Base-by-base conservation (phyloP, 1,140 invertebrate genomes). In the Drosophila repleta region DNA sequence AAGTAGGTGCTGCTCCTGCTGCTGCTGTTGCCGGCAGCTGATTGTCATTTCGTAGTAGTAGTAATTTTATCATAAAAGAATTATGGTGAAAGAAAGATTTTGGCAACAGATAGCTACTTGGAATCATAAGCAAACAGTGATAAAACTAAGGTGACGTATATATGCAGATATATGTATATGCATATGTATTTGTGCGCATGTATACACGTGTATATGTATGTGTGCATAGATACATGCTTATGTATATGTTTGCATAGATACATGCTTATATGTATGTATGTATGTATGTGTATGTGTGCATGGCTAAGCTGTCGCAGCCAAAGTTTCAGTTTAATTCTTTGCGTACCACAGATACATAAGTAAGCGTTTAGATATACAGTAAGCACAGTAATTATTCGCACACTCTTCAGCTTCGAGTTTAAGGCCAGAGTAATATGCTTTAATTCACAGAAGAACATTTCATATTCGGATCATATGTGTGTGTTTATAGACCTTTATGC, bases 21-120 rank as follows among this genome's bases (percentile, higher is more conserved):
- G 32, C 32, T 35, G 32, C 32, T 35, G 52, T 29, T 57, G 65
- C 57, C 52, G n/a, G 32, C 43, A 18, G 17, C 43, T 46, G 43
- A 20, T 46, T 46, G 10, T 13, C 13, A 13, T 46, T 13, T 18
- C 20, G 21, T 21, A 45, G 18, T 46, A 21, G 21, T 21, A 45
- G 18, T 46, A 21, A 7, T 48, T n/a, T n/a, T 48, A 48, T 15
- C 51, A 55, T 66, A 49, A 57, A 58, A 70, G 55, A 64, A 69
- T 35, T 35, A 35, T 35, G 32, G 32, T 11, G n/a, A 43, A 17
- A 8, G 15, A 70, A 51, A 60, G 26, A 57, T 51, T 70, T 60
- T 72, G 52, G 63, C 48, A 68, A 61, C 48, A 45, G 32, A 24
- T 17, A 32, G 15, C 24, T n/a, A 49, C 24, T 37, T 18, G n/a